Evolutionary conservation across 2,888 invertebrate genomes (phyloP), one percentile per base, ranked within the genome.

Genomic region (Apamea anceps): DNA sequence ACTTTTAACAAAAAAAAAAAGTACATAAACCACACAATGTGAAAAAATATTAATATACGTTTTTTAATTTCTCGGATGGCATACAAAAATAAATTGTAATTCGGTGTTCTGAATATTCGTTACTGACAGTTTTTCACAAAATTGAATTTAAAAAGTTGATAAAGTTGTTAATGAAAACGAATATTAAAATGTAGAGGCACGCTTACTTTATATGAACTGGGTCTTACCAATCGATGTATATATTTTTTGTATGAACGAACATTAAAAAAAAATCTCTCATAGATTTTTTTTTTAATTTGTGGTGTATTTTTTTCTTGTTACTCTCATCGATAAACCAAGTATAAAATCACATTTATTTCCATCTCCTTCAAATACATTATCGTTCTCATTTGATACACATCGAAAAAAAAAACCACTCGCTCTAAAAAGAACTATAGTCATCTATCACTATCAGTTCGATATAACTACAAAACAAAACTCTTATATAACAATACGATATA

Each of bases 371-470:
- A 74, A 62, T 57, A 54, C 25, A 42, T 65, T 65, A 25, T 54
- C 57, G 15, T 68, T 78, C 37, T 65, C 37, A 75, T 66, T 79
- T 75, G 13, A 48, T 75, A 75, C 28, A 48, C 48, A 45, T 65
- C 42, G 21, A 45, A 51, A 48, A 73, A 25, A 65, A 83, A 57
- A 66, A 77, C 79, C 57, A 67, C 42, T 77, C 54, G 72, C 13
- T 74, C 67, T 82, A 77, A 77, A 80, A 76, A 75, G 73, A 84
- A 80, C 78, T 78, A 81, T 76, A 81, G 71, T 75, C 65, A 80
- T 76, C 73, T 77, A 70, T 92, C 92, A 93, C 86, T 91, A 91
- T 93, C 91, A 92, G 93, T 93, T 94, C 91, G 79, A 91, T 91
- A 92, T 88, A 84, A 89, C 92, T 92, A 94, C 87, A 89, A 86